These are phyloP conservation scores for Eulemur rufifrons DNA, from an alignment of 2,113 vertebrate species.

Conservation along the genomic window DNA sequence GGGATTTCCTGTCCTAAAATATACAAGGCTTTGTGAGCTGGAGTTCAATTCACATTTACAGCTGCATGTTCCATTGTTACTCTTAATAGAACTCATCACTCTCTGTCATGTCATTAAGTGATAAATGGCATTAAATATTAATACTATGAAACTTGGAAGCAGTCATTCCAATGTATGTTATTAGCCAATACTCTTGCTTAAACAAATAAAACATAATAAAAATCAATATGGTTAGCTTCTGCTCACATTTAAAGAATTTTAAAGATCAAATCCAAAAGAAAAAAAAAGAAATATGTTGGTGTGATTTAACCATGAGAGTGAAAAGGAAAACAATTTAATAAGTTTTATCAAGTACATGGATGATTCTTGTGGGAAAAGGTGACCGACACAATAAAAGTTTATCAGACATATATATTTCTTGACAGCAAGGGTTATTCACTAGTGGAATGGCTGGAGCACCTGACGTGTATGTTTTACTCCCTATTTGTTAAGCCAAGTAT, in stretches of 20 bases:
- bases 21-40: background rate
- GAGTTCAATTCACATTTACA: background rate
- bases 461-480: background rate
- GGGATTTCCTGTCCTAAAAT: constrained; percentile 1
- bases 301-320: background rate
- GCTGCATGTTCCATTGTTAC: background rate
- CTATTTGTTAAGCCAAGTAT: background rate
- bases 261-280: background rate
- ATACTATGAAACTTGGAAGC: background rate
- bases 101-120: background rate
- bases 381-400: background rate
- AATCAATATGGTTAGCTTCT: background rate
- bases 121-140: background rate
- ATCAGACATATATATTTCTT: background rate
- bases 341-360: background rate
- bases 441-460: background rate
- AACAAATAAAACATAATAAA: background rate
- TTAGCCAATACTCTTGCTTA: background rate
- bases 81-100: background rate
- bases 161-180: background rate
- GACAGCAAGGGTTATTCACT: background rate
- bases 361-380: background rate
- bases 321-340: background rate
- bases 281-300: background rate
- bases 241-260: background rate